Conservation (phyloP, 2,797 vertebrate genomes). For the Falco berigora region DNA sequence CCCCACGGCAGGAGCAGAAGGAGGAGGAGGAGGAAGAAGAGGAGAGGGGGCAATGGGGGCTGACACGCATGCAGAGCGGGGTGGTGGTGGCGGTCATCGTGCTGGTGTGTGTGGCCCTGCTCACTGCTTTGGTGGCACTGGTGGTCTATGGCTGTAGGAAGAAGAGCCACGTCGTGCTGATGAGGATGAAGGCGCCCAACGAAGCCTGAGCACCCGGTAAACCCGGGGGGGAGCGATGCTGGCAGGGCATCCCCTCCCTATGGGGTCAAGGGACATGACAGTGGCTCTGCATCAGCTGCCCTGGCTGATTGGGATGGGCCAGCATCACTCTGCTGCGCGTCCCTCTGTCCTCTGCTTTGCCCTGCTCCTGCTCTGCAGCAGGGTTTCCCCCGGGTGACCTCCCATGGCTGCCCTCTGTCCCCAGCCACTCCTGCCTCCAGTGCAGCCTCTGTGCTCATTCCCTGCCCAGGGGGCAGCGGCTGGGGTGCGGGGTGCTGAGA, state of each 20-base stretch:
- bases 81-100: conserved; percentile 72
- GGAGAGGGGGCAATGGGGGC: conserved; percentile 38
- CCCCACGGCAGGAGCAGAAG: neutral
- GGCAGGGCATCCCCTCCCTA: neutral
- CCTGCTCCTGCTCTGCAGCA: neutral
- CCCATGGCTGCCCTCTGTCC: neutral
- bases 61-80: conserved; percentile 61
- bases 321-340: neutral
- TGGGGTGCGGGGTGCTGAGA: neutral
- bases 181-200: conserved; percentile 73
- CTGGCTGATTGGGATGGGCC: neutral
- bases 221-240: neutral
- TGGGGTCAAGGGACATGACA: neutral
- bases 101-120: conserved; percentile 67
- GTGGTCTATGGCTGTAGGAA: conserved; percentile 68
- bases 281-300: neutral
- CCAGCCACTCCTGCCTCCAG: neutral
- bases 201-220: conserved; percentile 1
- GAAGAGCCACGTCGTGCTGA: conserved; percentile 60
- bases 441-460: neutral
- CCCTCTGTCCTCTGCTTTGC: neutral
- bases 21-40: neutral
- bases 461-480: rapidly evolving
- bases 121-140: conserved; percentile 61
- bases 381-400: rapidly evolving